Conservation (phyloP, 2,113 vertebrate species). For the Sus scrofa region T2T-Sscrofa CM000812.6:245730501-245731000, state of each 20-base stretch:
- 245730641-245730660: conserved; percentile 10
- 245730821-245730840: conserved; percentile 2
- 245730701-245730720: conserved; percentile 66
- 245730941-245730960: conserved; percentile 63
- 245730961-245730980: conserved; percentile 69
- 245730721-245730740: conserved; percentile 77
- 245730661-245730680: conserved; percentile 62
- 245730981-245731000: conserved; percentile 63
- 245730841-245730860: conserved; percentile 55
- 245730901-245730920: conserved; percentile 78
- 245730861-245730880: conserved; percentile 64
- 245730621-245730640: conserved; percentile 51
- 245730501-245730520: background rate
- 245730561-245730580: conserved; percentile 20
- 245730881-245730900: conserved; percentile 61
- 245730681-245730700: conserved; percentile 57
- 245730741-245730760: conserved; percentile 42
- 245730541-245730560: background rate
- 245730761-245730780: background rate
- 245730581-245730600: conserved; percentile 43
- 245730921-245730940: conserved; percentile 48
- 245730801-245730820: conserved; percentile 51
- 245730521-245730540: background rate
- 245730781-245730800: conserved; percentile 61
- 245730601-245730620: conserved; percentile 63